These are phyloP conservation scores for Troglohyphantes excavatus DNA, from an alignment of 2,888 invertebrate genomes.

Conservation along the genomic window DNA sequence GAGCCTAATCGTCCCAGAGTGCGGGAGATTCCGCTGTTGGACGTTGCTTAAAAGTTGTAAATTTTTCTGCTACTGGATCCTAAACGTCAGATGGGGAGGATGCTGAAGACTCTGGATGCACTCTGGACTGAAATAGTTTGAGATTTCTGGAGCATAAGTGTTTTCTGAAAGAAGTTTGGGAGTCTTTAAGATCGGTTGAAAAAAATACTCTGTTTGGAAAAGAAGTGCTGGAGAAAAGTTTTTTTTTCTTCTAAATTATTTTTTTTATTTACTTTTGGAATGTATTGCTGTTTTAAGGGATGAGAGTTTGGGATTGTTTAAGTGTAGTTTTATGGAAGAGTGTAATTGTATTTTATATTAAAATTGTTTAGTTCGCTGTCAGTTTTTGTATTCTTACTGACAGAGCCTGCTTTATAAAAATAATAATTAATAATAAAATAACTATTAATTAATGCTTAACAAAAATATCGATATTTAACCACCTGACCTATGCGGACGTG, in stretches of 20 bases:
- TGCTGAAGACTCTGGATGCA: too few relatives aligned
- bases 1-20: slow-evolving; percentile 32
- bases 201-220: slow-evolving; percentile 48
- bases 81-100: slow-evolving; percentile 33
- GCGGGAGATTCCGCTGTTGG: slow-evolving; percentile 31
- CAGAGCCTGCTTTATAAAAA: too few relatives aligned
- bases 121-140: slow-evolving; percentile 11
- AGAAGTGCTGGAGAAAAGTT: slow-evolving; percentile 37
- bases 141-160: slow-evolving; percentile 27
- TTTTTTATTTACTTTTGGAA: background rate
- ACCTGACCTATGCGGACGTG: too few relatives aligned
- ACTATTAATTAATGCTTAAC: too few relatives aligned
- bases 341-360: background rate
- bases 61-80: slow-evolving; percentile 38
- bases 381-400: too few relatives aligned
- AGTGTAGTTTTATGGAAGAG: background rate
- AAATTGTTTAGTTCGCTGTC: too few relatives aligned
- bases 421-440: too few relatives aligned
- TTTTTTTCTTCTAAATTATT: slow-evolving; percentile 7
- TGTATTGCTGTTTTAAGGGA: background rate
- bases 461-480: too few relatives aligned
- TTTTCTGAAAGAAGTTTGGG: slow-evolving; percentile 41
- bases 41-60: slow-evolving; percentile 54
- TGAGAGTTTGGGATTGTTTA: background rate
- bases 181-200: slow-evolving; percentile 25